Evolutionary conservation across 1,140 invertebrate species (phyloP), one percentile per base, ranked within the genome.

Genomic region (Papilio polyxenes): DNA sequence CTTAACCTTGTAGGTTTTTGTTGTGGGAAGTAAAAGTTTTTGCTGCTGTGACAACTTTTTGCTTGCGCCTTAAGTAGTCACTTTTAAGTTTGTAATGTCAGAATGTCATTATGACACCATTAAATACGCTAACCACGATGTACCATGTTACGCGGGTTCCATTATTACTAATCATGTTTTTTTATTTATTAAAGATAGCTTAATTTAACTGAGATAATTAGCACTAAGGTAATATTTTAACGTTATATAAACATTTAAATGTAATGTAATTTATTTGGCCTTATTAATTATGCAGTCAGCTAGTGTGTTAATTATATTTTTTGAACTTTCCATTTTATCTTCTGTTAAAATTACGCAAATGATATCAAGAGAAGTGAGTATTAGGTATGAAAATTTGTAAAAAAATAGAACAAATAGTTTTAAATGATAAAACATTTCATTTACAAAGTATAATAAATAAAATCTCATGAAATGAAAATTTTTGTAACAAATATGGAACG

Each of bases 11-110:
- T 37, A 72, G 11, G 65, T 72, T 72, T 72, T 72, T 72, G n/a
- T n/a, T n/a, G 65, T 72, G 65, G 65, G 65, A 72, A 72, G 65
- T 72, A 72, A 72, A 72, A 40, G 65, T 72, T 72, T 72, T 65
- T 65, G 23, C 20, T 31, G 31, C 65, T 72, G 31, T 72, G 65
- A 72, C 65, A 72, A 37, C 31, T 72, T 72, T 72, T 72, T 72
- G 65, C 13, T 15, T 40, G 4, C 65, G 65, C 13, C 13, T 72
- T 72, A 72, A 72, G 31, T 72, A 72, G 65, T 31, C 10, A 17
- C 13, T 72, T 15, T 37, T 72, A 10, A 11, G 23, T 37, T 13
- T 0, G 4, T 37, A 59, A 59, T 20, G n/a, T 59, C 56, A 8
- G 56, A 20, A 20, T 59, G 17, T 20, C 17, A 59, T 59, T 20